Evolutionary conservation across 2,888 invertebrate genomes (phyloP).

Genomic region (Terebella lapidaria): DNA sequence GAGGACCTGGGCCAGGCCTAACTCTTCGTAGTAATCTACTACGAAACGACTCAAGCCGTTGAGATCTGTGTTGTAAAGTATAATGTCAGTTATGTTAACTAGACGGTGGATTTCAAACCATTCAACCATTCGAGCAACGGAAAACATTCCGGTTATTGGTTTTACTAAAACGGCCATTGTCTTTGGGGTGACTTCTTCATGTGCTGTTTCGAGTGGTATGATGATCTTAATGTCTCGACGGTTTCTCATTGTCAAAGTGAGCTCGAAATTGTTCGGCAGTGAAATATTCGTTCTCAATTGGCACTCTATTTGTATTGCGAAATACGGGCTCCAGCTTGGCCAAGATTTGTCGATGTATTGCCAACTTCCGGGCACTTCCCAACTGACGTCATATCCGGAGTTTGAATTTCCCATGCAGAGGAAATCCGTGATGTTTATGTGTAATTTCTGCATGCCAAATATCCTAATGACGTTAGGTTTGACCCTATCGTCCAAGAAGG

Average conservation of each 20-base stretch:
- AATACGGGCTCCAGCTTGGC: background rate
- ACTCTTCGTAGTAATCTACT: slow-evolving; percentile 13
- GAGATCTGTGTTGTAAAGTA: slow-evolving; percentile 15
- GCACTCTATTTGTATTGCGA: background rate
- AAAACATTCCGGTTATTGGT: background rate
- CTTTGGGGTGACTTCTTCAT: background rate
- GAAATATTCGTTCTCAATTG: too few relatives aligned
- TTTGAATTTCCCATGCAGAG: background rate
- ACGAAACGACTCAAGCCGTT: slow-evolving; percentile 11
- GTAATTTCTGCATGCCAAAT: background rate
- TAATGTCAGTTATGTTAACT: slow-evolving; percentile 6
- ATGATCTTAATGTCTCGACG: background rate
- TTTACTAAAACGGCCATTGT: background rate
- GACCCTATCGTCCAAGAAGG: background rate
- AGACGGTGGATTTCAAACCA: slow-evolving; percentile 14
- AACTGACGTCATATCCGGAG: background rate
- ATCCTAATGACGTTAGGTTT: background rate
- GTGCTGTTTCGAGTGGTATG: background rate
- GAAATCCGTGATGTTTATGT: background rate
- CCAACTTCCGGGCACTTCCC: background rate
- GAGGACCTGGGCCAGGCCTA: slow-evolving; percentile 9
- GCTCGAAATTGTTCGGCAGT: background rate
- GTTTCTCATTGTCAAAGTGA: background rate
- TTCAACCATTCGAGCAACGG: slow-evolving; percentile 10
- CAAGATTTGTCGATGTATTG: background rate